A percentile compares a stretch with the other conserved stretches of the same genome.
Conservation (phyloP, 2,113 vertebrate species). For the Meles meles region DNA sequence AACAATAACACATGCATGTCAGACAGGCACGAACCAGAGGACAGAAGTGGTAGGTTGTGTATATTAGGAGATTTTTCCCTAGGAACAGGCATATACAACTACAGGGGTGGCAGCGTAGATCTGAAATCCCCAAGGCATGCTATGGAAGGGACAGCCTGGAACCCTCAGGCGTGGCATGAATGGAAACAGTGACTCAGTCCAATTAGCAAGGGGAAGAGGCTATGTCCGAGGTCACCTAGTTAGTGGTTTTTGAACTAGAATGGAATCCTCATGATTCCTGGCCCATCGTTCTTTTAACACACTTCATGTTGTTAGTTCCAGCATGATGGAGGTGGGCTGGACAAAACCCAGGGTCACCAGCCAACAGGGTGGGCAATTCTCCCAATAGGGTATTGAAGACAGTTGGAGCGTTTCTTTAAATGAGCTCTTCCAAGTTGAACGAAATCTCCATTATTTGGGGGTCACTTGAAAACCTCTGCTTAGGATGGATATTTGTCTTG, state of each 20-base stretch:
- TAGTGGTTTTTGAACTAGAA: background rate
- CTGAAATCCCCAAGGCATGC: background rate
- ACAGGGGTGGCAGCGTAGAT: accelerated
- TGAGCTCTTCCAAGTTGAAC: background rate
- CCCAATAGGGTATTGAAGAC: background rate
- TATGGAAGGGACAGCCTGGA: background rate
- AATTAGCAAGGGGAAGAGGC: too few relatives aligned
- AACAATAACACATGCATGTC: accelerated
- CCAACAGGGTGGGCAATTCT: too few relatives aligned
- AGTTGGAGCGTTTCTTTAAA: background rate
- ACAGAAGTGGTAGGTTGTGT: background rate
- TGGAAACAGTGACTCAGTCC: background rate
- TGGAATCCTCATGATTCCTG: background rate
- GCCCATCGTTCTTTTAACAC: background rate
- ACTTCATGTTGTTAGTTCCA: background rate
- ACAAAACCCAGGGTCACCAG: too few relatives aligned
- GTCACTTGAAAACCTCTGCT: background rate
- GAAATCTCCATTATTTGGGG: background rate
- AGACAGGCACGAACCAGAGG: background rate
- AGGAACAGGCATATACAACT: background rate
- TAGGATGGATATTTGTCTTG: background rate
- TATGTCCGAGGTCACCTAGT: too few relatives aligned
- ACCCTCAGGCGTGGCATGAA: background rate
- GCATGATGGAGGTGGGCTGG: too few relatives aligned
- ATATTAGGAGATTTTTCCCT: background rate